Conservation (phyloP, 2,888 invertebrate species). For the Amblyjoppa fuscipennis region DNA sequence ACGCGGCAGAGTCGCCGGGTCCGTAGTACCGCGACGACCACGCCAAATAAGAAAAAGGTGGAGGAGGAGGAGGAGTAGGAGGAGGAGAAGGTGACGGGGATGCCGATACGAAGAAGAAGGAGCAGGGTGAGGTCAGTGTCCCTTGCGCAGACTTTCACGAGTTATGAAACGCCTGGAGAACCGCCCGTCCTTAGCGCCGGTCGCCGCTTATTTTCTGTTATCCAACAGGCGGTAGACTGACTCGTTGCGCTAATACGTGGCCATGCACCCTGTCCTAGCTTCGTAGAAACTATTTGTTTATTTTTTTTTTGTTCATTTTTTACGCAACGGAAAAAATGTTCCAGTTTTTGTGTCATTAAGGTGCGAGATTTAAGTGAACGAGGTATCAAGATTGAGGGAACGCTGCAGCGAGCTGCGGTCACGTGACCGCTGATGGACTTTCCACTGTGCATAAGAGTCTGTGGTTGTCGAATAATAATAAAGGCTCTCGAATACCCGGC, state of each 20-base stretch:
- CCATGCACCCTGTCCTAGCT: constrained; percentile 28
- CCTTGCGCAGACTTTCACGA: constrained; percentile 84
- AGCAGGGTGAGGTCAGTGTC: constrained; percentile 84
- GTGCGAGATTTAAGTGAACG: neutral
- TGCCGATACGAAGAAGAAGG: constrained; percentile 60
- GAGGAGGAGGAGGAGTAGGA: constrained; percentile 61
- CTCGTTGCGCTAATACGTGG: constrained; percentile 21
- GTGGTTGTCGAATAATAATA: no score
- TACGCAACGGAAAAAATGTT: neutral
- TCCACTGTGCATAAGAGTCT: no score
- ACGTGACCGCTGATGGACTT: no score
- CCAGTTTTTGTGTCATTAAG: neutral
- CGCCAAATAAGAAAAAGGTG: constrained; percentile 37
- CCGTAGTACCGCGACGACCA: constrained; percentile 23
- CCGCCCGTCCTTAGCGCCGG: constrained; percentile 85
- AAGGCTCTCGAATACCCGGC: neutral
- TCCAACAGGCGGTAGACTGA: constrained; percentile 67
- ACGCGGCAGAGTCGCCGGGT: constrained; percentile 14
- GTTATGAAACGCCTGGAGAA: constrained; percentile 84
- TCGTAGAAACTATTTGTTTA: neutral
- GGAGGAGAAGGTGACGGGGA: constrained; percentile 65
- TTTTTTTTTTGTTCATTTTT: neutral
- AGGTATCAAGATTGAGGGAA: neutral
- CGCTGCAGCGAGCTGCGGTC: no score
- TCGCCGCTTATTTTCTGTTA: constrained; percentile 84